Conservation (phyloP, 2,888 invertebrate species). For the Macrosiphum euphorbiae region DNA sequence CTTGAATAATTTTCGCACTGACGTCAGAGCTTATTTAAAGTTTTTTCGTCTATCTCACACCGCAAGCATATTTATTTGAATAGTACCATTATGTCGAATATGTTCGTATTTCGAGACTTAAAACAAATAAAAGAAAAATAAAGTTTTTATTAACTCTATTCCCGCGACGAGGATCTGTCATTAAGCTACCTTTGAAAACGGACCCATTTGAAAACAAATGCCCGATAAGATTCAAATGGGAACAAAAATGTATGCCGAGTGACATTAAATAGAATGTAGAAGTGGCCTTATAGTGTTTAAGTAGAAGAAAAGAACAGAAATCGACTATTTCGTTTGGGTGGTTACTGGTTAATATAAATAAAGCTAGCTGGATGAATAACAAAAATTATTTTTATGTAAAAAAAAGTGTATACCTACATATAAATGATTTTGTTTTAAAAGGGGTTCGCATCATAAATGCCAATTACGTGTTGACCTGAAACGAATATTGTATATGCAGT, state of each 20-base stretch:
- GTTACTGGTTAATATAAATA: conserved; percentile 32
- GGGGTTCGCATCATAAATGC: not conserved
- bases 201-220: conserved; percentile 28
- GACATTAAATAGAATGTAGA: conserved; percentile 39
- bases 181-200: conserved; percentile 33
- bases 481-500: not conserved
- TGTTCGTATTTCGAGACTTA: not conserved
- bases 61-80: conserved; percentile 1
- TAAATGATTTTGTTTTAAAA: not conserved
- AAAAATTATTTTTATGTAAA: conserved; percentile 4
- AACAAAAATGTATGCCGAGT: conserved; percentile 14
- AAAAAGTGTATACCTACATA: not conserved
- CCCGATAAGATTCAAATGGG: conserved; percentile 39
- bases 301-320: not conserved
- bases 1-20: not conserved
- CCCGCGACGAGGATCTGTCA: not conserved
- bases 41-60: not conserved
- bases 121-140: conserved; percentile 7
- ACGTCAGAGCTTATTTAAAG: not conserved
- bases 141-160: conserved; percentile 24
- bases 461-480: not conserved
- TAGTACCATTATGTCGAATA: not conserved
- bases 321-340: not conserved
- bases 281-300: not conserved
- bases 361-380: not conserved